These are phyloP conservation scores for Malacoraja senta DNA, from an alignment of 2,797 vertebrate species.

Conservation along the genomic window DNA sequence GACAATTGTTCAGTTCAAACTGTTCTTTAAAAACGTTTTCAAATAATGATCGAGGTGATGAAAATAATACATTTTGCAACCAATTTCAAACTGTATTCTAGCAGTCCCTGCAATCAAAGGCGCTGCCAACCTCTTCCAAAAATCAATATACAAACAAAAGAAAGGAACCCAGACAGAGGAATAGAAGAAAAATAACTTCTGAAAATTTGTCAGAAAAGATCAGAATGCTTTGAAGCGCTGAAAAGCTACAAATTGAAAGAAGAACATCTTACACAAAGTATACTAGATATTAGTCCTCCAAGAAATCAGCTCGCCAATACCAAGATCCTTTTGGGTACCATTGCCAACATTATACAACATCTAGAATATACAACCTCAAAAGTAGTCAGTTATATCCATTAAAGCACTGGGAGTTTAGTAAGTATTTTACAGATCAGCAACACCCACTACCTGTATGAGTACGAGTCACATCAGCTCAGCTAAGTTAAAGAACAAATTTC, in stretches of 20 bases:
- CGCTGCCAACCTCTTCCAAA: background rate
- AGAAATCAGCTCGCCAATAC: background rate
- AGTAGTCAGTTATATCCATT: background rate
- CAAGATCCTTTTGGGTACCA: background rate
- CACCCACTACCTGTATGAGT: background rate
- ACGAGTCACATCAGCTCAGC: background rate
- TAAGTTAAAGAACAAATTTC: background rate
- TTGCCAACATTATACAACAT: background rate
- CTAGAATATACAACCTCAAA: background rate
- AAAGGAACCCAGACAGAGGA: background rate
- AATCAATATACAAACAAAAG: background rate
- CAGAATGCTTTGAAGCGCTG: background rate
- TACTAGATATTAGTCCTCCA: background rate
- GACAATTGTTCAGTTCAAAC: background rate
- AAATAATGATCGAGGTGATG: background rate
- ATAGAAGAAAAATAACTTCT: background rate
- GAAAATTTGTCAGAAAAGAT: background rate
- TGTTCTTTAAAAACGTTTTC: background rate
- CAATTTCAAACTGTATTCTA: background rate
- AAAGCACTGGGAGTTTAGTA: background rate
- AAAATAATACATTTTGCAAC: background rate
- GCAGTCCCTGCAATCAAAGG: background rate
- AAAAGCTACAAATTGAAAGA: background rate
- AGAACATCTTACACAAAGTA: background rate
- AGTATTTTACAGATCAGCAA: background rate